Evolutionary conservation across 2,113 vertebrate genomes (phyloP), one percentile per base, ranked within the genome.

Genomic region (Campylorhamphus procurvoides): DNA sequence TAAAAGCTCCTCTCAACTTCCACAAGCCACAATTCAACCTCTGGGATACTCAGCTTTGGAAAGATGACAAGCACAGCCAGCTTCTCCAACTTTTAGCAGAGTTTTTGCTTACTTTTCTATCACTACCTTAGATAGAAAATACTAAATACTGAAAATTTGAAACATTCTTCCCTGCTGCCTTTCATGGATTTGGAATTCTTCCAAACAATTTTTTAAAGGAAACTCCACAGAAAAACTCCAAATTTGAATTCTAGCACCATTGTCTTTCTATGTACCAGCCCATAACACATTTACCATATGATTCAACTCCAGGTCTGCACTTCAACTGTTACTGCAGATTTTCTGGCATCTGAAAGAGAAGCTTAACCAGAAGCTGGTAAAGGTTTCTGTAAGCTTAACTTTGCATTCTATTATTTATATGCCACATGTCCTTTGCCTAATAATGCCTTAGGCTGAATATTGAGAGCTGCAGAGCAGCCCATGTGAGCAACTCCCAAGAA

Each of bases 231-330:
- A 74, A 91, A 80, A 60, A 3, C 22, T 56, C 40, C 40, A 24
- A 16, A 58, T 88, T 23, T 88, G 28, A 60, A 84, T 74, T 55
- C 40, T 3, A 80, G 33, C 0, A 0, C 42, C 23, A 46, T 29
- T 25, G 4, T 62, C 19, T 52, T 89, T 68, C 35, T 27, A 3
- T 5, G 3, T 37, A 44, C 7, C n/a, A 62, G n/a, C 5, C 19
- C 18, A 75, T 6, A 80, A 63, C 39, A 29, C 0, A 1, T 50
- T 77, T 50, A 75, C n/a, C 5, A 4, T 3, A 55, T 1, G 2
- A 56, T 18, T 27, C 64, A 75, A 5, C 27, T 59, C 12, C 76
- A 75, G 31, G 20, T 63, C 72, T 69, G 19, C 25, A 47, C 49
- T 78, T 78, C n/a, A 87, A 52, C 53, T 60, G 20, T 46, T 77